A percentile compares a stretch with the other conserved stretches of the same genome.
Conservation (phyloP, 2,113 vertebrate species). For the Trogon surrucura region DNA sequence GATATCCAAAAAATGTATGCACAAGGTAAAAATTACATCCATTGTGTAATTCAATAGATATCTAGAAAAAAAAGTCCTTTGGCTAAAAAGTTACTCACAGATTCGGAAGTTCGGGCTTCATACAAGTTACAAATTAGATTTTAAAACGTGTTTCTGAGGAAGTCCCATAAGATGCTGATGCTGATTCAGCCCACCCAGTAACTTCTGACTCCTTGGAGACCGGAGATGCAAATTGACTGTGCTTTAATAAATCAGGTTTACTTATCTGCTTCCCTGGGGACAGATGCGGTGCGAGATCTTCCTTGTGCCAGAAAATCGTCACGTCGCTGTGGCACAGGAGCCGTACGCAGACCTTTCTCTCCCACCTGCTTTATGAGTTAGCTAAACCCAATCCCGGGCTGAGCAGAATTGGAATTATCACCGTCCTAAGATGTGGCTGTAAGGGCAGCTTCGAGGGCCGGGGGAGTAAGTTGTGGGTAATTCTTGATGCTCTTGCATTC, state of each 20-base stretch:
- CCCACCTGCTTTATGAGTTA: background rate
- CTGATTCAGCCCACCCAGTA: background rate
- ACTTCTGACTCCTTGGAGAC: background rate
- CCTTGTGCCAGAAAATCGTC: background rate
- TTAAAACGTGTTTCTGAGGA: background rate
- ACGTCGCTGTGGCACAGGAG: background rate
- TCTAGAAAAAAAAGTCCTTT: background rate
- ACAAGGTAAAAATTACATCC: background rate
- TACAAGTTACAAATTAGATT: background rate
- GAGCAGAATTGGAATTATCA: background rate
- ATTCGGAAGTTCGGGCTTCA: background rate
- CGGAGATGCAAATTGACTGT: background rate
- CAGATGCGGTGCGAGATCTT: background rate
- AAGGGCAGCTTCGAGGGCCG: background rate
- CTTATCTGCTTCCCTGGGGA: background rate
- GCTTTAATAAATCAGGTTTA: background rate
- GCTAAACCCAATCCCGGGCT: background rate
- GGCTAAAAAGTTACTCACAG: background rate
- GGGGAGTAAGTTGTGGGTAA: background rate
- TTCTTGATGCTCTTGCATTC: background rate
- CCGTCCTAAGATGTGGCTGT: background rate
- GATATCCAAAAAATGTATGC: background rate
- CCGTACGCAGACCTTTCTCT: fast-evolving
- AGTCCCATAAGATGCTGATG: background rate
- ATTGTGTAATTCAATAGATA: background rate